Percentiles rank a stretch among this genome's conserved stretches.
Evolutionary conservation across 37 sponge, comb jelly and placozoan species (phyloP).

Genomic region (Cliona cf. orientalis): DNA sequence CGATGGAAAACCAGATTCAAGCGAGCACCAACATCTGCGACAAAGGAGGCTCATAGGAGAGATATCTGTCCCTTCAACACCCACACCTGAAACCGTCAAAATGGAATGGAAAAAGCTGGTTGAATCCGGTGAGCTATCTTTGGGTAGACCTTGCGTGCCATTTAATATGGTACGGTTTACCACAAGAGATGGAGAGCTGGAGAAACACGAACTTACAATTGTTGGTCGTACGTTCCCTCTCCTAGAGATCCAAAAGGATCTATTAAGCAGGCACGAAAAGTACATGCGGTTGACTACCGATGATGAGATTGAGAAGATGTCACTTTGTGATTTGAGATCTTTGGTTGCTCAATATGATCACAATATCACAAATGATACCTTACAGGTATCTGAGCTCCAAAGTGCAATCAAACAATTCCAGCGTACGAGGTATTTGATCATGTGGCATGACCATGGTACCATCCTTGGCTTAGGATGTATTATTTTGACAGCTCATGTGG

Average conservation of each 20-base stretch:
- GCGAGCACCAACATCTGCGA: too few species aligned
- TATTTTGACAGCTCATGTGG: slow-evolving; percentile 25
- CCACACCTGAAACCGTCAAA: too few species aligned
- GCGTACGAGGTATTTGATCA: slow-evolving; percentile 2
- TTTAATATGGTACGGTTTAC: too few species aligned
- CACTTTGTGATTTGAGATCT: slow-evolving; percentile 1
- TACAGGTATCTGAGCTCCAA: too few species aligned
- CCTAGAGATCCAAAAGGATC: slow-evolving; percentile 8
- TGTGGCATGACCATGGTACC: slow-evolving; percentile 42
- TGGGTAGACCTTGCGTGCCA: too few species aligned
- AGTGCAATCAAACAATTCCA: slow-evolving; percentile 4
- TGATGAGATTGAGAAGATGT: slow-evolving; percentile 31
- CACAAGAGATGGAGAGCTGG: too few species aligned
- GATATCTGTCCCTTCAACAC: too few species aligned
- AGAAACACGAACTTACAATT: too few species aligned
- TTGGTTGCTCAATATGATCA: background rate
- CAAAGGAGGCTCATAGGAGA: too few species aligned
- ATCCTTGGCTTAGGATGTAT: slow-evolving; percentile 19
- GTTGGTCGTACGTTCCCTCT: slow-evolving; percentile 25
- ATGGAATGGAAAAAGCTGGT: too few species aligned
- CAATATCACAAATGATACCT: slow-evolving; percentile 1
- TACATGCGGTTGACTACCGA: slow-evolving; percentile 27
- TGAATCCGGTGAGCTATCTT: too few species aligned
- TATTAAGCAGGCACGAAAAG: slow-evolving; percentile 13
- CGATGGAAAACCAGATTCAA: too few species aligned